Conservation (phyloP, 2,888 invertebrate species). For the Baccha elongata region DNA sequence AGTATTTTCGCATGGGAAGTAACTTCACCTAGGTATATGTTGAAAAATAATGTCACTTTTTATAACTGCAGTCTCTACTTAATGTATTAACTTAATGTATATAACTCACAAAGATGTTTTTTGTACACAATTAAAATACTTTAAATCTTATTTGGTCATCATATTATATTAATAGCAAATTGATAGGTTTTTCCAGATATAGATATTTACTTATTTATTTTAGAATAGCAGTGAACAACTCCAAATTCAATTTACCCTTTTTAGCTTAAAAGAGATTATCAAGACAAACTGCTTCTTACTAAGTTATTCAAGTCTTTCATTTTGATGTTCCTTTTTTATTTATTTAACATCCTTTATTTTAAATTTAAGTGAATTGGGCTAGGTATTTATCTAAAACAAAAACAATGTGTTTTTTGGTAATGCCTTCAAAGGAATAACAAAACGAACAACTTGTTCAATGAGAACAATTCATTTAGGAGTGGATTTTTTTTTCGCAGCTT, state of each 20-base stretch:
- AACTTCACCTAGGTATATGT: no score
- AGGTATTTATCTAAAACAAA: neutral
- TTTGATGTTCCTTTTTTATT: conserved; percentile 18
- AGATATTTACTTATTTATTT: neutral
- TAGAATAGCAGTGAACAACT: conserved; percentile 3
- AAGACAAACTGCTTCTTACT: conserved; percentile 50
- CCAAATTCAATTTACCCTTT: conserved; percentile 39
- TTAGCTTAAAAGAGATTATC: conserved; percentile 35
- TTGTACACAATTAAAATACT: no score
- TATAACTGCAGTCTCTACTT: no score
- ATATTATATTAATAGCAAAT: no score
- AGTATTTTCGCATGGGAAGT: no score
- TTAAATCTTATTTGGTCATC: no score
- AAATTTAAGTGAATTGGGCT: conserved; percentile 29
- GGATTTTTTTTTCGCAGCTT: neutral
- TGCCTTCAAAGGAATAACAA: conserved; percentile 56
- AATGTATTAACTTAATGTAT: no score
- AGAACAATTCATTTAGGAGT: conserved; percentile 22
- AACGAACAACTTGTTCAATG: conserved; percentile 63
- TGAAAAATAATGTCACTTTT: no score
- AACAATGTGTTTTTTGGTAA: conserved; percentile 43
- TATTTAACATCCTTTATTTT: conserved; percentile 43
- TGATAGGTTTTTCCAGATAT: no score
- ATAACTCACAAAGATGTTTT: no score
- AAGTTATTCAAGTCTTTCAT: conserved; percentile 55